Base-by-base conservation (phyloP, 1,140 invertebrate genomes). In the Heliconius nattereri region DNA sequence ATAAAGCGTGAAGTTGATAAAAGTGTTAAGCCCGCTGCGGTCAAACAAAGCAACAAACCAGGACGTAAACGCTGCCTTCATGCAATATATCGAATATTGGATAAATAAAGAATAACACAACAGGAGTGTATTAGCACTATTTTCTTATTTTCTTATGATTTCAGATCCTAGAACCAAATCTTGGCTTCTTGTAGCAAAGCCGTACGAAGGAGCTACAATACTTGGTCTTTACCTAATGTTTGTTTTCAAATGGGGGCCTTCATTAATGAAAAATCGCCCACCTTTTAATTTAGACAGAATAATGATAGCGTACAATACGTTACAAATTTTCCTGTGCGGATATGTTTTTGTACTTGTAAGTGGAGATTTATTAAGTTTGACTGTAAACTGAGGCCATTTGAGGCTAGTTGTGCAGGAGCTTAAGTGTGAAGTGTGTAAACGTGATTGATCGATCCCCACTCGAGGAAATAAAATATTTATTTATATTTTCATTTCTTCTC, bases 281-380 rank as follows among this genome's bases (percentile, higher is more conserved):
- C 83, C 94, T 0, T 92, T 84, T 37, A 90, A 94, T 76, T 26
- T 94, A 60, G 87, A 92, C 20, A 95, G 93, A 80, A 83, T 97
- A 52, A 94, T 98, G 84, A 96, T 98, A 75, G 82, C 96, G 49
- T 98, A 98, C 89, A 98, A 98, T 88, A 88, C 96, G 7, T 83
- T 96, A 20, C 97, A 98, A 94, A 96, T 98, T 0, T 8, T 96
- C 54, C 91, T 96, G 60, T 97, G 96, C 83, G 20, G 40, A 1
- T 90, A 86, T 49, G 26, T 93, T 26, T 92, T 91, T 86, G 9
- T 81, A 29, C 8, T 45, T 49, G 90, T 91, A 85, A 87, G 86
- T 86, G 29, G 23, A 66, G 26, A 13, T 49, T 66, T 52, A 20
- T 52, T 7, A 20, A 52, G 16, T 52, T 52, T 52, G 49, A 3